Evolutionary conservation across 2,888 invertebrate species (phyloP).

Genomic region (Mythimna lalbum): DNA sequence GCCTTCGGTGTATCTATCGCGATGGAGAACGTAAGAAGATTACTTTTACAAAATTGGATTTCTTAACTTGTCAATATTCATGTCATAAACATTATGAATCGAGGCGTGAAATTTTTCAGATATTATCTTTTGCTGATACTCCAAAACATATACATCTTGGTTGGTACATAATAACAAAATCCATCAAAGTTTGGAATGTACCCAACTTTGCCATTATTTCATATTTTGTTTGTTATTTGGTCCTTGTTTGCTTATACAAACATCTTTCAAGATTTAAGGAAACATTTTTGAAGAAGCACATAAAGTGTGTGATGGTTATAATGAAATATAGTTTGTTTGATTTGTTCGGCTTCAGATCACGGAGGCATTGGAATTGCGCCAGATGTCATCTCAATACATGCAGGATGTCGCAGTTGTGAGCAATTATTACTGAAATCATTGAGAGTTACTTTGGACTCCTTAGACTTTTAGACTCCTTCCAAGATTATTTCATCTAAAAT

Average conservation of each 20-base stretch:
- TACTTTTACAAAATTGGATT: conserved; percentile 64
- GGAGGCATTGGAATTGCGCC: conserved; percentile 8
- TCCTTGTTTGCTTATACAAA: conserved; percentile 19
- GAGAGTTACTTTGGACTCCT: conserved; percentile 11
- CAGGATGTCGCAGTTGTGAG: conserved; percentile 21
- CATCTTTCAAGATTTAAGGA: conserved; percentile 20
- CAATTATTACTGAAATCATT: conserved; percentile 16
- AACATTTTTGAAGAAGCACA: conserved; percentile 14
- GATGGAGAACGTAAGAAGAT: conserved; percentile 49
- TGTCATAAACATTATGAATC: conserved; percentile 60
- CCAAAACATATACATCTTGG: conserved; percentile 9
- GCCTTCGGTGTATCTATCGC: conserved; percentile 49
- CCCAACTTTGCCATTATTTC: conserved; percentile 52
- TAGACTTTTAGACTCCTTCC: no score
- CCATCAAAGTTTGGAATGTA: conserved; percentile 51
- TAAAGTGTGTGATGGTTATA: conserved; percentile 13
- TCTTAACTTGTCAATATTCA: conserved; percentile 63
- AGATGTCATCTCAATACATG: conserved; percentile 21
- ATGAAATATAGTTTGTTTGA: conserved; percentile 9
- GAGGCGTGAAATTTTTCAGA: conserved; percentile 47
- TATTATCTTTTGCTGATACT: conserved; percentile 37
- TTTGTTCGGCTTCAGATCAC: conserved; percentile 11
- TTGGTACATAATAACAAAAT: conserved; percentile 37
- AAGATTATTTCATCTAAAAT: neutral
- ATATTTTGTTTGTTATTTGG: conserved; percentile 37